Evolutionary conservation across 2,888 invertebrate species (phyloP).

Genomic region (Lithophane semibrunnea): DNA sequence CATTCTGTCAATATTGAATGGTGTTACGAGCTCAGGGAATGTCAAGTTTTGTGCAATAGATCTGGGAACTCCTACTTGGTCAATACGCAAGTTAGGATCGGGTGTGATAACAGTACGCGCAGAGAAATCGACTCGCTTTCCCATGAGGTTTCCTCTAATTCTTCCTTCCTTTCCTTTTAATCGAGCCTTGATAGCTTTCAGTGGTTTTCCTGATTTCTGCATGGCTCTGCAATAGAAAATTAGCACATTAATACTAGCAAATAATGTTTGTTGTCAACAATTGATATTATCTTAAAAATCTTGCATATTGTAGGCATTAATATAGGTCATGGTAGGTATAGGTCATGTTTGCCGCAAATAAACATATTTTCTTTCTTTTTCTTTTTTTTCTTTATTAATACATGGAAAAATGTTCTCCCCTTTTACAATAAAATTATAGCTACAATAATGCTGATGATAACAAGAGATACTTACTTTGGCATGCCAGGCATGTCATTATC

Average conservation of each 20-base stretch:
- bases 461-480: constrained; percentile 91
- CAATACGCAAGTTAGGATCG: constrained; percentile 98
- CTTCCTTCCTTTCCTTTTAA: constrained; percentile 99
- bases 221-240: constrained; percentile 92
- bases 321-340: too few species aligned
- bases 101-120: constrained; percentile 99
- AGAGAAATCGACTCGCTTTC: constrained; percentile 99
- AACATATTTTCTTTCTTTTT: too few species aligned
- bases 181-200: constrained; percentile 99
- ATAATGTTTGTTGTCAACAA: neutral
- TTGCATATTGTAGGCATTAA: neutral
- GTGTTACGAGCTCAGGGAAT: constrained; percentile 99
- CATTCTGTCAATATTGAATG: constrained; percentile 99
- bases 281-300: neutral
- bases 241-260: neutral
- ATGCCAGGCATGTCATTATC: constrained; percentile 99
- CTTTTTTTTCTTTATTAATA: too few species aligned
- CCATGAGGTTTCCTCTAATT: constrained; percentile 99
- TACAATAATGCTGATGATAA: neutral
- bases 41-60: constrained; percentile 99
- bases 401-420: neutral
- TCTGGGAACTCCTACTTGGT: constrained; percentile 99
- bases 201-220: constrained; percentile 99
- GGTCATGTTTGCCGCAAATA: too few species aligned
- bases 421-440: neutral